These are phyloP conservation scores for Timema cristinae DNA, from an alignment of 2,888 invertebrate species.

Conservation along the genomic window DNA sequence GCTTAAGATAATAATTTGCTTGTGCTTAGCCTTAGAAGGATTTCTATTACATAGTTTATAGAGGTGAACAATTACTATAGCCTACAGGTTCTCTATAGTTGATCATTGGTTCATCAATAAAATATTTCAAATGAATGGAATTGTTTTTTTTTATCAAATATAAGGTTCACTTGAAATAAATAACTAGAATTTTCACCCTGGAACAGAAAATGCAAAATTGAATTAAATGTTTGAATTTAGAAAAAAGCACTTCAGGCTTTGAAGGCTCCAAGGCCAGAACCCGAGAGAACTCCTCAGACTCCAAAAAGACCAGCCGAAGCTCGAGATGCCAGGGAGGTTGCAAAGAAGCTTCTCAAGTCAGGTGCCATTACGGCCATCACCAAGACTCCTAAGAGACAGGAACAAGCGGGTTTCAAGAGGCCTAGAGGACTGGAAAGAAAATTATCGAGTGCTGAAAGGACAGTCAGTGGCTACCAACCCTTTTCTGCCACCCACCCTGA, in stretches of 20 bases:
- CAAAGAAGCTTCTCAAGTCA: slow-evolving; percentile 89
- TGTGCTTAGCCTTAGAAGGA: too few relatives aligned
- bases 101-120: too few relatives aligned
- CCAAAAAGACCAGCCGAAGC: slow-evolving; percentile 85
- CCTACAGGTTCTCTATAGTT: too few relatives aligned
- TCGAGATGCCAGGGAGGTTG: slow-evolving; percentile 89
- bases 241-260: slow-evolving; percentile 76
- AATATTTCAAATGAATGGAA: not conserved
- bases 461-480: slow-evolving; percentile 83
- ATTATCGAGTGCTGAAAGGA: slow-evolving; percentile 65
- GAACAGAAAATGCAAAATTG: not conserved
- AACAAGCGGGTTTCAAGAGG: slow-evolving; percentile 85
- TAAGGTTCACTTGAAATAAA: not conserved
- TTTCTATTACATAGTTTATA: too few relatives aligned
- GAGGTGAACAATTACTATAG: too few relatives aligned
- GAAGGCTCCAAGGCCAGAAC: slow-evolving; percentile 85
- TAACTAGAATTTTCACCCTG: not conserved
- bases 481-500: slow-evolving; percentile 82
- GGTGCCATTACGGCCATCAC: slow-evolving; percentile 85
- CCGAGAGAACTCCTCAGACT: slow-evolving; percentile 69
- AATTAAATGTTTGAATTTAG: slow-evolving; percentile 45
- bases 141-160: too few relatives aligned
- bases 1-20: too few relatives aligned
- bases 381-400: slow-evolving; percentile 78
- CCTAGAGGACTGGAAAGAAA: slow-evolving; percentile 81